Percentiles rank a stretch among this genome's conserved stretches.
phyloP scores from a whole-genome alignment of 2,797 vertebrate genomes.

The Enteromius mattozi region DNA sequence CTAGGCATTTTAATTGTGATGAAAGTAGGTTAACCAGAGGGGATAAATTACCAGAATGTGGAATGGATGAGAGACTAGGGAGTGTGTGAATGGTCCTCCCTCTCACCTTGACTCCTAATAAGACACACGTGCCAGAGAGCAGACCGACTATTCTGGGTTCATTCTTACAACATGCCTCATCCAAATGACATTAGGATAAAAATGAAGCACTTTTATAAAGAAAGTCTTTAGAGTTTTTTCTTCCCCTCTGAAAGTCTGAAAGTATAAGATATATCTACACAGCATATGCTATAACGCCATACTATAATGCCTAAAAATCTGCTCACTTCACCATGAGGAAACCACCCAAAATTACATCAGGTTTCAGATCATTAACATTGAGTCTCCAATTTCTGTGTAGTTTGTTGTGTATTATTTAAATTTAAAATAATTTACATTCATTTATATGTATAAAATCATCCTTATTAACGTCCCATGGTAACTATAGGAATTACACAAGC shows the following conservation, averaged over 20 bases:
- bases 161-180: not conserved
- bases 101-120: slow-evolving; percentile 53
- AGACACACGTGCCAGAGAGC: slow-evolving; percentile 8
- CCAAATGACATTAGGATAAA: not conserved
- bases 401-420: slow-evolving; percentile 20
- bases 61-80: slow-evolving; percentile 49
- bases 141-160: not conserved
- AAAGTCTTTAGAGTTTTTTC: not conserved
- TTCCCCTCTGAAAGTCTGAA: not conserved
- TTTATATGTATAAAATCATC: not conserved
- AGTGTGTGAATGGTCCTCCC: slow-evolving; percentile 25
- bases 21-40: slow-evolving; percentile 67
- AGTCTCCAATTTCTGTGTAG: slow-evolving; percentile 23
- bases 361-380: slow-evolving; percentile 7
- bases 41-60: slow-evolving; percentile 60
- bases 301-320: not conserved
- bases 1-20: slow-evolving; percentile 58
- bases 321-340: not conserved
- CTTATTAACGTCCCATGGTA: too few relatives aligned
- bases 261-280: not conserved
- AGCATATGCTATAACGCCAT: not conserved
- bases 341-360: slow-evolving; percentile 19
- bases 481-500: too few relatives aligned
- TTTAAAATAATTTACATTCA: not conserved
- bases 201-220: not conserved